These are phyloP conservation scores for Pelvicachromis taeniatus DNA, from an alignment of 2,113 vertebrate species.

Conservation along the genomic window DNA sequence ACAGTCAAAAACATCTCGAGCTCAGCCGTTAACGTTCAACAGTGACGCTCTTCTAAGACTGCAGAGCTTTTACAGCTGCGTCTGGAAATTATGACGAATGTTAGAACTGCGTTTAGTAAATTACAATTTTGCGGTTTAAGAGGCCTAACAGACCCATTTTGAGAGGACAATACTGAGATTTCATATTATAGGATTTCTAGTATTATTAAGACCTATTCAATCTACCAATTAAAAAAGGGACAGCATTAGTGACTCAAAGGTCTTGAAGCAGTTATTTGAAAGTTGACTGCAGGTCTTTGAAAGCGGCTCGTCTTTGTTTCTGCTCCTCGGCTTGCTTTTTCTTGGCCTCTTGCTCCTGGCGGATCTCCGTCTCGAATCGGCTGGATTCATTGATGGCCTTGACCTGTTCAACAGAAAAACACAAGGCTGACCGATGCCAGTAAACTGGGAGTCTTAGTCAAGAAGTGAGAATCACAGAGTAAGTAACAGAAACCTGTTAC, in stretches of 20 bases:
- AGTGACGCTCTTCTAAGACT: neutral
- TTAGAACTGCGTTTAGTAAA: neutral
- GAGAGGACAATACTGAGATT: neutral
- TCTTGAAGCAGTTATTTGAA: conserved; percentile 76
- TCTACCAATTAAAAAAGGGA: neutral
- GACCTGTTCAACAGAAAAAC: conserved; percentile 65
- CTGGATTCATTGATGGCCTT: conserved; percentile 84
- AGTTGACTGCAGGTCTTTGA: conserved; percentile 87
- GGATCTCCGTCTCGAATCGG: conserved; percentile 92
- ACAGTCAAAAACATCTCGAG: neutral
- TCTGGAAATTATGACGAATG: neutral
- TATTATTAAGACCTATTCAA: neutral
- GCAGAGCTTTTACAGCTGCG: neutral
- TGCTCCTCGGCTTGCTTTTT: conserved; percentile 88
- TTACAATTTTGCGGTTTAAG: neutral
- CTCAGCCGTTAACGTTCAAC: neutral
- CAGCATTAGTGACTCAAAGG: neutral
- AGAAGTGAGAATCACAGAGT: neutral
- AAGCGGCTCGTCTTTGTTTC: conserved; percentile 87
- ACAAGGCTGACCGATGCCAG: neutral
- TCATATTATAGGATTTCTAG: neutral
- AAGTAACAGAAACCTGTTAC: neutral
- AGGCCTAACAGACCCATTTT: neutral
- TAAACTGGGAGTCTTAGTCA: neutral
- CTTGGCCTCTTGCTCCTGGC: conserved; percentile 88